Base-by-base conservation (phyloP, 1,140 invertebrate species). In the Episyrphus balteatus region DNA sequence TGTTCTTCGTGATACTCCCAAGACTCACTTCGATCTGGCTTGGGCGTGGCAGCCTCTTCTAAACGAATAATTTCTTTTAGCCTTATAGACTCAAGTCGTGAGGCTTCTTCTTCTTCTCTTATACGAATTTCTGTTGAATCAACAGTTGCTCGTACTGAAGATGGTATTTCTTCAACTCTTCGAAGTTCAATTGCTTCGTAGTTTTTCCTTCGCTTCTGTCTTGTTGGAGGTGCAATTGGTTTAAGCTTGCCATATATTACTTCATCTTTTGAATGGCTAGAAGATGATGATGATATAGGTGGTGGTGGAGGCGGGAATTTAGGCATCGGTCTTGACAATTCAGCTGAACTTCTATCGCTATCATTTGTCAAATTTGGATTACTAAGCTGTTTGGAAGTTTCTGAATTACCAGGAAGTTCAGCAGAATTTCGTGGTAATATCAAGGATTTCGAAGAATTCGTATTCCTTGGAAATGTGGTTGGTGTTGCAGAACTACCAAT, bases 1-100 rank as follows among this genome's bases (percentile, higher is more conserved):
- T 54, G 49, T 2, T 58, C 56, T 7, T 50, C 56, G 31, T 59
- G 55, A 33, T 61, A 67, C 38, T 60, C 51, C 64, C 62, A 67
- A 10, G 64, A 67, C 7, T 67, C 64, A 48, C 59, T 64, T 7
- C 61, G 61, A 19, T 60, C 62, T 2, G 65, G 59, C 14, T 64
- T 56, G 1, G 59, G 56, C 2, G 52, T 51, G 17, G 48, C 48
- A 5, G 52, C 49, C 44, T 67, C 60, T 7, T 53, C 61, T 10
- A 48, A 50, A 0, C 51, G 47, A 44, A 55, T 58, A 41, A 51
- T 55, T 19, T 56, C 54, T 12, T 49, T 52, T 15, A 59, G 37
- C 26, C 54, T 43, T 42, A 59, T 17, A 1, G 62, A 63, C n/a
- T 58, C 55, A 19, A 62, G 51, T 7, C 61, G 59, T 34, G 61